Base-by-base conservation (phyloP, 2,113 vertebrate genomes). In the Channa argus region DNA sequence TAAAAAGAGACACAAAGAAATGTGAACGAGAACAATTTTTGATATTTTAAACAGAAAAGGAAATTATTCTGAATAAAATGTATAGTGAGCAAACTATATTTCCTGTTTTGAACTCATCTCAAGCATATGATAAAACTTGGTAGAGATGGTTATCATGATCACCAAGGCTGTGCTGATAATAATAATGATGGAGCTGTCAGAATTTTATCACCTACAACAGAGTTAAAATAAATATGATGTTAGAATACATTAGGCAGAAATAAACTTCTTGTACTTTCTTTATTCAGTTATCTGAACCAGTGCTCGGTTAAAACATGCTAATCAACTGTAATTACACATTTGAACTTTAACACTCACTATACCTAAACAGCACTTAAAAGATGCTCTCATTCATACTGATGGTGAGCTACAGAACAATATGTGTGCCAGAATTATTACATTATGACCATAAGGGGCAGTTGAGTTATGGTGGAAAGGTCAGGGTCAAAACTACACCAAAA, bases 231-330 rank as follows among this genome's bases (percentile, higher is more conserved):
- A 44, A 67, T 5, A 5, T 11, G 24, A 59, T 7, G 45, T 15
- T 11, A 2, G 36, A 68, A 70, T 62, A 65, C 38, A 66, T 64
- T 24, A 58, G 39, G 63, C 54, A 53, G 68, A 68, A 70, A 77
- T 67, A 45, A 79, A 74, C 51, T 7, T 74, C 44, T 68, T 24
- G 24, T 14, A 64, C 60, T 47, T 64, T 60, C 39, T 54, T 66
- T 13, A 64, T 75, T 72, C 58, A 78, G 66, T 82, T 63, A 77
- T 52, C 38, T 64, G 60, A 71, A 34, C 2, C 70, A 74, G n/a
- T n/a, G n/a, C n/a, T n/a, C n/a, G n/a, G n/a, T n/a, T n/a, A n/a
- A n/a, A n/a, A 13, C 9, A 2, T 15, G 24, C 54, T 74, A 74
- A 86, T 77, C 73, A 63, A 66, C 41, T 63, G 34, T 38, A 51